Base-by-base conservation (phyloP, 1,140 invertebrate species). In the Brachionus angularis region DNA sequence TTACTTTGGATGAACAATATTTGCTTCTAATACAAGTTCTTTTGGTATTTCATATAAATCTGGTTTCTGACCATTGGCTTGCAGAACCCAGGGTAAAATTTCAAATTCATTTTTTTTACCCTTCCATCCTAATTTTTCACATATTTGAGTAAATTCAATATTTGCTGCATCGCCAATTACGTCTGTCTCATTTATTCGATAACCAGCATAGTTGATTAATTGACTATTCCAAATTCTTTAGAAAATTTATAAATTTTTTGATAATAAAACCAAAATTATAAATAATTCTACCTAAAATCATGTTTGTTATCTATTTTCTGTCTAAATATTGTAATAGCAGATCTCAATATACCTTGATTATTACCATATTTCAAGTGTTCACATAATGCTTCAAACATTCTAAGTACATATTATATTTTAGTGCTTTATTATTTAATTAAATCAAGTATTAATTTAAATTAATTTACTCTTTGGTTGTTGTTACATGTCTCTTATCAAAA, bases 311-410 rank as follows among this genome's bases (percentile, higher is more conserved):
- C 89, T 3, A 88, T 91, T 67, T 91, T 84, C 81, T 91, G 90
- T 8, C 90, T 91, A 82, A 96, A 96, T 74, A 96, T 86, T 2
- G 92, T 95, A 64, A 96, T 94, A 3, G 91, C 91, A 8, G 93
- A 94, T 82, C 92, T 88, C 71, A 96, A 89, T 78, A 94, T 95
- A 76, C 93, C 93, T 84, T 93, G 94, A 80, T 96, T 96, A 21
- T 92, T 95, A 75, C 89, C 90, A 81, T 95, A 96, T 82, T 94
- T 95, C 73, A 96, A 94, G 79, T 96, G 93, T 81, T 94, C 93
- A 81, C 92, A 95, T 47, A 96, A 84, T 0, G 91, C 91, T 78
- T 96, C 92, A 77, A 95, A 96, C 91, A 96, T 96, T 21, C 91
- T 91, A 75, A 89, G 89, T 0, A 91, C 91, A 1, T 91, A 94